These are phyloP conservation scores for Amphipoea lucens DNA, from an alignment of 2,888 invertebrate genomes.

Conservation along the genomic window DNA sequence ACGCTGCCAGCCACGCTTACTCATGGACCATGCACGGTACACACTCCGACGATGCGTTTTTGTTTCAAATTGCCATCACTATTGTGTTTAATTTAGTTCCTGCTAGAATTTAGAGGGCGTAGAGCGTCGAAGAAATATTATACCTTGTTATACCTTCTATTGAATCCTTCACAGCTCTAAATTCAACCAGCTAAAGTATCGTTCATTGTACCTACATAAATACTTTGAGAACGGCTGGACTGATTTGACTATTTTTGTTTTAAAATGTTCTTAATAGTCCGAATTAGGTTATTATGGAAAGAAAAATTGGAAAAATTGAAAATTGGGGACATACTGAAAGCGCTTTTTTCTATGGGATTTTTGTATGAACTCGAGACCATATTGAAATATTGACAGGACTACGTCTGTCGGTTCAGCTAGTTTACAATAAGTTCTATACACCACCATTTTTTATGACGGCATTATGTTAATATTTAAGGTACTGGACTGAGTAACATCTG, in stretches of 20 bases:
- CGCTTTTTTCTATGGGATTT: background rate
- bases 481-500: conserved; percentile 12
- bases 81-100: conserved; percentile 14
- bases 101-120: background rate
- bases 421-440: background rate
- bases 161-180: background rate
- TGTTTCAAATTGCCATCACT: conserved; percentile 37
- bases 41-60: conserved; percentile 28
- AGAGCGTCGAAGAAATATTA: background rate
- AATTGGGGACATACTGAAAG: background rate
- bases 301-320: background rate
- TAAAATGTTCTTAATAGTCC: background rate
- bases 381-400: too few relatives aligned
- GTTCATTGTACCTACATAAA: background rate
- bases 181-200: background rate
- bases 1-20: conserved; percentile 55
- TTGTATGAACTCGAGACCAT: background rate
- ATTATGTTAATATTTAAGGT: background rate
- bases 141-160: background rate
- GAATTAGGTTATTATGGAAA: background rate
- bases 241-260: background rate
- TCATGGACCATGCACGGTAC: conserved; percentile 37
- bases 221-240: background rate
- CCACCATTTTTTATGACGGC: background rate
- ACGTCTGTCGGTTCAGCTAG: background rate